Conservation (phyloP, 2,888 invertebrate species). For the Mythimna vitellina region DNA sequence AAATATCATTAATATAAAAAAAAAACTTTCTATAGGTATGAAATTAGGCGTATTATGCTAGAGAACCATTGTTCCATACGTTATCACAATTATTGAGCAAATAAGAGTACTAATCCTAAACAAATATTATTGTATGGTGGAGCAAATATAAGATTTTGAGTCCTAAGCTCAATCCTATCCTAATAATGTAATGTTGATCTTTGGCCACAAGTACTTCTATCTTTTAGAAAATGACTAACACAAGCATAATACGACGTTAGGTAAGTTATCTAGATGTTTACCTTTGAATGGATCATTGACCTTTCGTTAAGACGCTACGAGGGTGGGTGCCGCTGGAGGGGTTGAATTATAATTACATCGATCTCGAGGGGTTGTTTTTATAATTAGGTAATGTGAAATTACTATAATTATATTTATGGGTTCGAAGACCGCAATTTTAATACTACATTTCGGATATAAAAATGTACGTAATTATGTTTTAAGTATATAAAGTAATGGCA, state of each 20-base stretch:
- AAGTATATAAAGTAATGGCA: no score
- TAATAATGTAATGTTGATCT: constrained; percentile 53
- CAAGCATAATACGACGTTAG: background rate
- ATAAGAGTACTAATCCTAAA: constrained; percentile 56
- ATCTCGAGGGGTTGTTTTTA: constrained; percentile 21
- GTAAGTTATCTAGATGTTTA: constrained; percentile 6
- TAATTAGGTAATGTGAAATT: constrained; percentile 6
- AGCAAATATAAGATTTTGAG: constrained; percentile 59
- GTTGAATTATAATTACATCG: constrained; percentile 1
- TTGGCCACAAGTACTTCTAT: constrained; percentile 27
- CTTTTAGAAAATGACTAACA: constrained; percentile 23
- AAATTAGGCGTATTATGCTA: constrained; percentile 23
- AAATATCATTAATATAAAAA: no score
- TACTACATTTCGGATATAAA: no score
- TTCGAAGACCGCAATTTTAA: no score
- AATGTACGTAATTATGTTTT: no score
- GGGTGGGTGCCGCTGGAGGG: constrained; percentile 17
- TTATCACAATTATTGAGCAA: constrained; percentile 59
- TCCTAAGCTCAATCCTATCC: constrained; percentile 62
- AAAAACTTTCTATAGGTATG: no score
- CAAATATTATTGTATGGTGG: constrained; percentile 38
- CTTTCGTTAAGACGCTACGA: constrained; percentile 16
- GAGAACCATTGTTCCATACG: constrained; percentile 43
- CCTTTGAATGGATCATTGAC: constrained; percentile 15
- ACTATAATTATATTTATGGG: background rate